Conservation (phyloP, 2,888 invertebrate genomes). For the Zaprionus lineosus region DNA sequence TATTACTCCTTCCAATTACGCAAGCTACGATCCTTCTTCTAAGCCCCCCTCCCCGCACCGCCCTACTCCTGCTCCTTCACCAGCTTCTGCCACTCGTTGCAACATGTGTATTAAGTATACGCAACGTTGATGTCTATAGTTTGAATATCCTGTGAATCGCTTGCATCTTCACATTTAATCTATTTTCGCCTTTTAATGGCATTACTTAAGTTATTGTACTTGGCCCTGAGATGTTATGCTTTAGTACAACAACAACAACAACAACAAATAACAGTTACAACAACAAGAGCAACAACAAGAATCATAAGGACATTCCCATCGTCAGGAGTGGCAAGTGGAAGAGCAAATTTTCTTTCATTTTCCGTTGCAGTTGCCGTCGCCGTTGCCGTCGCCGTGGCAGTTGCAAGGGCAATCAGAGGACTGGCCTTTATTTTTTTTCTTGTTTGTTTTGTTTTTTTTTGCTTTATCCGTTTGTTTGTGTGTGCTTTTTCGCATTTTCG, state of each 20-base stretch:
- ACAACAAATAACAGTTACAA: slow-evolving; percentile 34
- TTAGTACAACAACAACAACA: slow-evolving; percentile 40
- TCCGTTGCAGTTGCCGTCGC: slow-evolving; percentile 35
- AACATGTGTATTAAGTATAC: slow-evolving; percentile 1
- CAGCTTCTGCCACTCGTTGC: too few species aligned
- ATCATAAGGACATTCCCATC: too few species aligned
- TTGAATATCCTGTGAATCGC: slow-evolving; percentile 20
- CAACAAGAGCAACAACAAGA: slow-evolving; percentile 19
- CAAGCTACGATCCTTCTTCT: too few species aligned
- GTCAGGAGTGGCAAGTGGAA: slow-evolving; percentile 52
- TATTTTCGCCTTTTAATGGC: slow-evolving; percentile 69
- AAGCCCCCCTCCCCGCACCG: too few species aligned
- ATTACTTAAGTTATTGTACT: slow-evolving; percentile 79
- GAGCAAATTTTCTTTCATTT: slow-evolving; percentile 50
- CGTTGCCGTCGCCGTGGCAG: slow-evolving; percentile 32
- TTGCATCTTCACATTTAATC: slow-evolving; percentile 57
- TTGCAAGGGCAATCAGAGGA: slow-evolving; percentile 42
- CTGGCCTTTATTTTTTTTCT: too few species aligned
- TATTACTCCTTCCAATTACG: too few species aligned
- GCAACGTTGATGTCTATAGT: slow-evolving; percentile 9
- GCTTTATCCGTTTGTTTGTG: neutral
- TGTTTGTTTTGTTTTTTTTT: too few species aligned
- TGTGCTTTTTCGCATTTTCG: slow-evolving; percentile 16
- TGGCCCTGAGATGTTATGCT: slow-evolving; percentile 64
- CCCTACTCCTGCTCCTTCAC: too few species aligned